Conservation (phyloP, 2,888 invertebrate genomes). For the Stramonita haemastoma region DNA sequence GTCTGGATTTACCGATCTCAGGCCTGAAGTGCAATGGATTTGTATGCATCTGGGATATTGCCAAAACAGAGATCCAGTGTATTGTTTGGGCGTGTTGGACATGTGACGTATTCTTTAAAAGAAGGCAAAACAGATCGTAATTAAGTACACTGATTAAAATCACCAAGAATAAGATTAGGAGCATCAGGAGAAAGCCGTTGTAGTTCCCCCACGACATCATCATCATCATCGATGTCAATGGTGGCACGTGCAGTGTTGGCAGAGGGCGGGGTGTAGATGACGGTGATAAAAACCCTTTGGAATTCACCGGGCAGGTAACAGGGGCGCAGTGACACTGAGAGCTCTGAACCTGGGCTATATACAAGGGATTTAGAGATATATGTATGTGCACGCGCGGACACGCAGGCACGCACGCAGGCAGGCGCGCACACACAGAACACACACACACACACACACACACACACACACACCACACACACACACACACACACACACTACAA, state of each 20-base stretch:
- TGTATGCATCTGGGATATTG: too few relatives aligned
- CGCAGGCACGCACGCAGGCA: not conserved
- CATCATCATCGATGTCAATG: not conserved
- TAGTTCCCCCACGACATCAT: not conserved
- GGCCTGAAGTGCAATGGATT: too few relatives aligned
- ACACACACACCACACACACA: too few relatives aligned
- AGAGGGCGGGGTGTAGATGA: not conserved
- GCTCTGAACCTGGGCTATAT: too few relatives aligned
- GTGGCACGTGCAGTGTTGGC: constrained; percentile 11
- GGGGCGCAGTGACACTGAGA: not conserved
- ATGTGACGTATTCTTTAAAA: not conserved
- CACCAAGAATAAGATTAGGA: not conserved
- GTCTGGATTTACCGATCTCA: too few relatives aligned
- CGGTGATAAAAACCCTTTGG: not conserved
- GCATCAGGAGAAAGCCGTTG: not conserved
- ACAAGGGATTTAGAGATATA: too few relatives aligned
- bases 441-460: too few relatives aligned
- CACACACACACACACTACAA: too few relatives aligned
- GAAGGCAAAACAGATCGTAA: not conserved
- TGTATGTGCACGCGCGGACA: too few relatives aligned
- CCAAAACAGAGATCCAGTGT: too few relatives aligned
- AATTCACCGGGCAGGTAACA: not conserved
- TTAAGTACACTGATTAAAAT: not conserved
- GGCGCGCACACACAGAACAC: too few relatives aligned
- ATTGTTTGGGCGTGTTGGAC: too few relatives aligned